phyloP scores from a whole-genome alignment of 2,888 invertebrate species.

The Sisyra terminalis region DNA sequence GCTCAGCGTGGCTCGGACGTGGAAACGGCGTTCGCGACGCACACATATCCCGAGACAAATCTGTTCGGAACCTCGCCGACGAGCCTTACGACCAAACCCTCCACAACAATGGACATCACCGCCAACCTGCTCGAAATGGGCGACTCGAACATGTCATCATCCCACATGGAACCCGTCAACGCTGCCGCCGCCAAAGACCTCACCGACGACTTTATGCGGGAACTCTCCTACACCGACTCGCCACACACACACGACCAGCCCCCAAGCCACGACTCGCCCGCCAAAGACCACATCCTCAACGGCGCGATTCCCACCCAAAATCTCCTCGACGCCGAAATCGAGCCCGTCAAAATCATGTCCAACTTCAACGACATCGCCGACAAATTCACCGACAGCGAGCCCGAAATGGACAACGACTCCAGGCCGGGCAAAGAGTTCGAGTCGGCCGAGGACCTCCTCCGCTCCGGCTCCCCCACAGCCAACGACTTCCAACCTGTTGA shows the following conservation, averaged over 20 bases:
- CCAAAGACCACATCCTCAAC: constrained; percentile 12
- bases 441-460: constrained; percentile 6
- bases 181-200: constrained; percentile 19
- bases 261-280: background rate
- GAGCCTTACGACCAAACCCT: background rate
- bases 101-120: constrained; percentile 19
- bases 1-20: constrained; percentile 10
- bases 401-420: constrained; percentile 28
- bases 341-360: constrained; percentile 10
- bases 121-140: constrained; percentile 22
- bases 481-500: background rate
- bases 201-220: constrained; percentile 10
- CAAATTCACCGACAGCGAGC: constrained; percentile 40
- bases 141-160: constrained; percentile 15
- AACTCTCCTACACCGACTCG: constrained; percentile 9
- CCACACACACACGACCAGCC: background rate
- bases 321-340: constrained; percentile 17
- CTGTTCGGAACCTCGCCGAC: constrained; percentile 2
- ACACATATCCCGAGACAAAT: background rate
- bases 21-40: constrained; percentile 1
- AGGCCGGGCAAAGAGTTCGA: constrained; percentile 15
- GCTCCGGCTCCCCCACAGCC: constrained; percentile 7
- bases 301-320: constrained; percentile 18
- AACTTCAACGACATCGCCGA: constrained; percentile 27
- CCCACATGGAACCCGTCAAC: constrained; percentile 12